These are phyloP conservation scores for Laterallus jamaicensis DNA, from an alignment of 2,113 vertebrate species.

Conservation along the genomic window DNA sequence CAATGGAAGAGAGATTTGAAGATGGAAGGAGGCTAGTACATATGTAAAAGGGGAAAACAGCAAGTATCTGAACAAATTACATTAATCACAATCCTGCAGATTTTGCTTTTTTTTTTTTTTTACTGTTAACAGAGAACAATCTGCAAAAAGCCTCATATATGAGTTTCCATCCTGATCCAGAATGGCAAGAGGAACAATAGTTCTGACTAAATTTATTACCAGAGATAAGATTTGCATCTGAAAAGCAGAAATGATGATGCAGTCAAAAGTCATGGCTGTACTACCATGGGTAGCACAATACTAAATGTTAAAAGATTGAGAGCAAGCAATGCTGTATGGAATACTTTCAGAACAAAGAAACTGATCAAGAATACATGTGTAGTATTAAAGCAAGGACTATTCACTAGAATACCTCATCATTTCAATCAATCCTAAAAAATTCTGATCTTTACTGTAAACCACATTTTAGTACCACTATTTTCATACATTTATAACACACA, in stretches of 20 bases:
- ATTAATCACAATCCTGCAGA: background rate
- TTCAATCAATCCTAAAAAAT: background rate
- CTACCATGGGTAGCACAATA: background rate
- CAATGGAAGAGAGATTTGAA: background rate
- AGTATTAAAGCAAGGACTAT: background rate
- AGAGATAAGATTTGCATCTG: background rate
- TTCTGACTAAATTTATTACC: background rate
- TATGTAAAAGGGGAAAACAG: background rate
- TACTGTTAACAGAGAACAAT: background rate
- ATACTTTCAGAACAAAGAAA: background rate
- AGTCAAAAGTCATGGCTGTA: background rate
- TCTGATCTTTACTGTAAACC: background rate
- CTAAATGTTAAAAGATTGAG: background rate
- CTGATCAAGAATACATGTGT: fast-evolving
- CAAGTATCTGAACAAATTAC: background rate
- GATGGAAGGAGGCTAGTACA: background rate
- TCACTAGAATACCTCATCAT: background rate
- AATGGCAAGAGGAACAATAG: background rate
- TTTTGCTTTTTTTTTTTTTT: background rate
- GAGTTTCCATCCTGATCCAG: background rate
- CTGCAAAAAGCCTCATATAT: background rate
- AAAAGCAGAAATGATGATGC: background rate
- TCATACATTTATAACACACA: background rate
- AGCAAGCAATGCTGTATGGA: background rate
- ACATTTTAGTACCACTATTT: background rate